Conservation (phyloP, 2,888 invertebrate species). For the Ceriagrion tenellum region DNA sequence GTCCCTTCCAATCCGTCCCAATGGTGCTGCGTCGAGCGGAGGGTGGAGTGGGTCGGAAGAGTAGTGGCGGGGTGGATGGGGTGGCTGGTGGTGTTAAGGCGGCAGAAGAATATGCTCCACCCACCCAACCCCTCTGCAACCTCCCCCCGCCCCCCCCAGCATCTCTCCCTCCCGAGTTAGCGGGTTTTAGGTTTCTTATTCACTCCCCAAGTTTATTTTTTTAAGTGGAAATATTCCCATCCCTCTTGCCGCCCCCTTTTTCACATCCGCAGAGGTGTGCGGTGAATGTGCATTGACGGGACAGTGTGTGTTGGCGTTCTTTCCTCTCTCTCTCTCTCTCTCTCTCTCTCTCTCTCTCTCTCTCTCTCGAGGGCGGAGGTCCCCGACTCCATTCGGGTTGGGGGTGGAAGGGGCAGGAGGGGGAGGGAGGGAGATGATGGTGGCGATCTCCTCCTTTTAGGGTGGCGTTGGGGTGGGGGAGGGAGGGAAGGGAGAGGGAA, state of each 20-base stretch:
- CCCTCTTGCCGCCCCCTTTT: not conserved
- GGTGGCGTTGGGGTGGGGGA: not conserved
- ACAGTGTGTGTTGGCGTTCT: not conserved
- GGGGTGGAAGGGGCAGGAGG: too few species aligned
- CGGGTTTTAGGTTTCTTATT: conserved; percentile 61
- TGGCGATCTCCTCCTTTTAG: too few species aligned
- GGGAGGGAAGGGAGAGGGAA: not conserved
- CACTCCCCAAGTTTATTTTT: conserved; percentile 11
- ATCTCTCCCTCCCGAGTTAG: not conserved
- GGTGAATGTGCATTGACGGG: conserved; percentile 6
- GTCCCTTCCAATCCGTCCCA: too few species aligned
- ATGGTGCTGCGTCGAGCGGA: not conserved
- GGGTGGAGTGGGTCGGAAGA: not conserved
- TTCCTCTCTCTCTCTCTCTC: not conserved
- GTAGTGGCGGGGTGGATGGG: not conserved
- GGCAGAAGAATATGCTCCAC: not conserved
- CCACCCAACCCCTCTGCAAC: not conserved
- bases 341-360: too few species aligned
- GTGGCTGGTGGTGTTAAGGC: too few species aligned
- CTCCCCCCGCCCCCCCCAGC: not conserved
- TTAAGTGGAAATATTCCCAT: conserved; percentile 43
- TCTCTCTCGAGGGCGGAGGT: too few species aligned
- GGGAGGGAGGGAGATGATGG: too few species aligned
- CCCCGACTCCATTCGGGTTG: too few species aligned
- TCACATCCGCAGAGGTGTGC: conserved; percentile 40